A percentile compares a stretch with the other conserved stretches of the same genome.
phyloP scores from a whole-genome alignment of 2,888 invertebrate genomes.

The Laothoe populi region DNA sequence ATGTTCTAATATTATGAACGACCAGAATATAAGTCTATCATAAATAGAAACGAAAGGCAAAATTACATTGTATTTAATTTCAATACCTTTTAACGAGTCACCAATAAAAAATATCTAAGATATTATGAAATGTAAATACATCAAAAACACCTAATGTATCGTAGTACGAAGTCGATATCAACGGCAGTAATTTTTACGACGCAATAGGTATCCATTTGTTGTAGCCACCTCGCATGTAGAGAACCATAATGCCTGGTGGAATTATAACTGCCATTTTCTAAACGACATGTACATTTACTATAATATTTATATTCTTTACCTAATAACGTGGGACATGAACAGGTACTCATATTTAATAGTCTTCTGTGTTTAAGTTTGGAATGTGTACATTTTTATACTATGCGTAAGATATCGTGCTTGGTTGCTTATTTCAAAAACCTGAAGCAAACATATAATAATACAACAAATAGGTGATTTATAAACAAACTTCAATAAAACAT shows the following conservation, averaged over 20 bases:
- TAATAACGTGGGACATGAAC: neutral
- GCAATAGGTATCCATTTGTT: constrained; percentile 33
- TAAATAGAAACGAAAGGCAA: too few relatives aligned
- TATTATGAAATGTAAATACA: too few relatives aligned
- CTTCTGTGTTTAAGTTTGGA: too few relatives aligned
- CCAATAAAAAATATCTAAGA: too few relatives aligned
- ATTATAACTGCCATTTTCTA: constrained; percentile 37
- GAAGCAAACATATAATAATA: too few relatives aligned
- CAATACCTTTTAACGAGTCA: too few relatives aligned
- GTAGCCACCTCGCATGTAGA: constrained; percentile 34
- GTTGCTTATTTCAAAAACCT: neutral
- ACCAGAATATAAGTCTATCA: too few relatives aligned
- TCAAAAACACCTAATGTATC: too few relatives aligned
- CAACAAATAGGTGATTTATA: too few relatives aligned
- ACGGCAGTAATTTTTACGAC: constrained; percentile 41
- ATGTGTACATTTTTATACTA: neutral
- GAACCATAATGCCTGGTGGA: constrained; percentile 32
- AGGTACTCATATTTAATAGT: neutral
- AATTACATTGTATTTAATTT: too few relatives aligned
- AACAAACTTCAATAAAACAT: too few relatives aligned
- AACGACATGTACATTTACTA: neutral
- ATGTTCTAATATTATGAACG: too few relatives aligned
- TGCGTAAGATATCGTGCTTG: neutral
- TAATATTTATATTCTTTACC: neutral
- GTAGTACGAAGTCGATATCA: neutral